Evolutionary conservation across 2,113 vertebrate species (phyloP), one percentile per base, ranked within the genome.

Genomic region (Menidia beryllina): DNA sequence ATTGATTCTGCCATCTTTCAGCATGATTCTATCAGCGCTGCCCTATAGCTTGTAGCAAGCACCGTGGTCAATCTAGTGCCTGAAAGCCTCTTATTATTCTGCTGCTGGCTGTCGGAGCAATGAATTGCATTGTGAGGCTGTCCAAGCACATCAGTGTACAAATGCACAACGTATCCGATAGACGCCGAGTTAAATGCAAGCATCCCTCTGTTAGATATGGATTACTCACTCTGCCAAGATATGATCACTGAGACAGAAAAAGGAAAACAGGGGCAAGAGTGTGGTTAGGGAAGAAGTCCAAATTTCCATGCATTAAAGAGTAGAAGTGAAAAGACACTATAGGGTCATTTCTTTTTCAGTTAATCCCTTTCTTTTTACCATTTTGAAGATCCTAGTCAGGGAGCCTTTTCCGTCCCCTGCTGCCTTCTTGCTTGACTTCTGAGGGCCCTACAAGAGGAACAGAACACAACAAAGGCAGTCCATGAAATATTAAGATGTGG

Each of bases 381-480:
- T 96, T 93, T 95, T 98, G 94, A 99, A 98, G 94, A 98, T 95
- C 93, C 83, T 97, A 92, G 97, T 97, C 89, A 99, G 95, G 80
- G 96, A 91, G 69, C 97, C 94, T 92, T 97, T 96, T 85, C 96
- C 95, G 26, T 96, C 97, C 82, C 94, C 93, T 27, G 94, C 92
- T 81, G 95, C 94, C 93, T 95, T 97, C 89, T 97, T 94, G 76
- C 89, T 87, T 66, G 91, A 90, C 89, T 93, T 94, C 86, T 93
- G 93, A 55, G 84, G 83, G 1, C 87, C 92, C 93, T 94, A 86
- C 56, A 7, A 56, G 54, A 69, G 49, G 55, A 25, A 75, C 34
- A 69, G 50, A 76, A 64, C 30, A 15, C 30, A 23, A 41, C 10
- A 50, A 56, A 21, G 25, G 19, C n/a, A 53, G 36, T 61, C 19